phyloP scores from a whole-genome alignment of 2,888 invertebrate species.

The Nycteola revayana region DNA sequence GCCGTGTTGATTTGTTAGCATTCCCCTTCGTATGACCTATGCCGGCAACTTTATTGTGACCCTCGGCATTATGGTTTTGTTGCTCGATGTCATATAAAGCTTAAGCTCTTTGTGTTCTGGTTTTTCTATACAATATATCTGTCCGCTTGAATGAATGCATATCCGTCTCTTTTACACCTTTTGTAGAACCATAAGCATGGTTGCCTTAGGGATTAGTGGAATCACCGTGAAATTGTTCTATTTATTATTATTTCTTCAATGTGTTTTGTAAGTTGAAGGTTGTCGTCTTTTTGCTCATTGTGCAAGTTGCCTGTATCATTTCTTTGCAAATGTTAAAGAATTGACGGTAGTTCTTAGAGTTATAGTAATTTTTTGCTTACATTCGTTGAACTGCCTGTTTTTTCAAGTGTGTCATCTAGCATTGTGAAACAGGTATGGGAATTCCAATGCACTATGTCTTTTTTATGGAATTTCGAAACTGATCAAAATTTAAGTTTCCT shows the following conservation, averaged over 20 bases:
- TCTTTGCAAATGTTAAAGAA: too few relatives aligned
- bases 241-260: conserved; percentile 33
- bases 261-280: conserved; percentile 37
- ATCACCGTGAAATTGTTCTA: conserved; percentile 54
- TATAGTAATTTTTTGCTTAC: too few relatives aligned
- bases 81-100: conserved; percentile 15
- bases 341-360: too few relatives aligned
- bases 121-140: conserved; percentile 52
- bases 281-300: conserved; percentile 40
- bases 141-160: conserved; percentile 64
- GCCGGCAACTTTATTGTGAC: conserved; percentile 46
- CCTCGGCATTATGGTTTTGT: conserved; percentile 27
- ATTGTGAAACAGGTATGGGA: too few relatives aligned
- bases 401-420: too few relatives aligned
- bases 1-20: conserved; percentile 65
- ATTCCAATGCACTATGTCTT: too few relatives aligned
- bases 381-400: too few relatives aligned
- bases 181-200: conserved; percentile 58
- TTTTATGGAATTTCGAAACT: too few relatives aligned
- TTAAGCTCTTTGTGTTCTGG: conserved; percentile 33
- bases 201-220: conserved; percentile 61
- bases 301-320: conserved; percentile 41
- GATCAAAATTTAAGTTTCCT: too few relatives aligned
- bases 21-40: conserved; percentile 59
- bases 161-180: conserved; percentile 52